phyloP scores from a whole-genome alignment of 2,113 vertebrate genomes.

The Corvus cornix region DNA sequence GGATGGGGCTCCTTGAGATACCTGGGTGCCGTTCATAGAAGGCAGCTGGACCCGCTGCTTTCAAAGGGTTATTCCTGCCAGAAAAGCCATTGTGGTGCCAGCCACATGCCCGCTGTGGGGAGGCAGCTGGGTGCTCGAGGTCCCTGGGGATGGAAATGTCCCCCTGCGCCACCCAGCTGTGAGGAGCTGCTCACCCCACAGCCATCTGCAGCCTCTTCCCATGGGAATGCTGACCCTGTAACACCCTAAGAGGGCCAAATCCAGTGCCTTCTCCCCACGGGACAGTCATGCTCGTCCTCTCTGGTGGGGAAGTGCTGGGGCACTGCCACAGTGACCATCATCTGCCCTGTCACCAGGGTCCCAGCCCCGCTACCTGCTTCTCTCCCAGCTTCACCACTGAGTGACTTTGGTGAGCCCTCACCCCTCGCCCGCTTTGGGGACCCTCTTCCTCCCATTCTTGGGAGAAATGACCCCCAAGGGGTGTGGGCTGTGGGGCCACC shows the following conservation, averaged over 20 bases:
- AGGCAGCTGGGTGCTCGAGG: background rate
- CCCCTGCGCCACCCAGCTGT: background rate
- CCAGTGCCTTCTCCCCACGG: fast-evolving
- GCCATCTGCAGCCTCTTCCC: background rate
- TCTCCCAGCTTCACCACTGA: background rate
- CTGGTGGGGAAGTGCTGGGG: background rate
- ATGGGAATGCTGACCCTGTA: background rate
- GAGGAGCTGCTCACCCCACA: background rate
- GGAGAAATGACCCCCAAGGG: background rate
- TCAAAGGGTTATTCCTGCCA: background rate
- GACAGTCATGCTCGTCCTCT: fast-evolving
- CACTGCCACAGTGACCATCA: background rate
- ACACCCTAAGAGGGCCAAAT: background rate
- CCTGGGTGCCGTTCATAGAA: background rate
- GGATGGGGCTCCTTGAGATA: background rate
- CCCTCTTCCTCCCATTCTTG: background rate
- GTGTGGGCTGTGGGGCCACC: background rate
- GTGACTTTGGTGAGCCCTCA: background rate
- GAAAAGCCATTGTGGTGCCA: background rate
- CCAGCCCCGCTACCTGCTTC: background rate
- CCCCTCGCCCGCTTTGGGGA: fast-evolving
- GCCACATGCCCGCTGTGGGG: fast-evolving
- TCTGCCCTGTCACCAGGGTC: background rate
- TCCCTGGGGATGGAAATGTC: background rate
- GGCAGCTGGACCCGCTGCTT: background rate